These are phyloP conservation scores for Globodera ellingtonae DNA, from an alignment of 1,140 invertebrate species.

Conservation along the genomic window DNA sequence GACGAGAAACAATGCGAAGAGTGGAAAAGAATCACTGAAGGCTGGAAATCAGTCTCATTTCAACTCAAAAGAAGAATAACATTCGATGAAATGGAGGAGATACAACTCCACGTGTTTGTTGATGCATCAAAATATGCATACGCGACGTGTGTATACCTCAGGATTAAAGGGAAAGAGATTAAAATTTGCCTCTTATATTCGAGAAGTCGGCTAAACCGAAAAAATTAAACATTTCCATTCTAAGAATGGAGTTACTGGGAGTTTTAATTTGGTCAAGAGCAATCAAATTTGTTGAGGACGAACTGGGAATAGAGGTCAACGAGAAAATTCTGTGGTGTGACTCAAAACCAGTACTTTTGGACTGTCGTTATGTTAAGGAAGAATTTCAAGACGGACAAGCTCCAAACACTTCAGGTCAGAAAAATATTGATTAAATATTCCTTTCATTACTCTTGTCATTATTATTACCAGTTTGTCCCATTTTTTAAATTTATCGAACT, in stretches of 20 bases:
- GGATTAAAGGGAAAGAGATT: neutral
- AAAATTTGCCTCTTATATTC: neutral
- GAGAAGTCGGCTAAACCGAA: neutral
- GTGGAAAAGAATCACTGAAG: too few relatives aligned
- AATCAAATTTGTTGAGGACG: neutral
- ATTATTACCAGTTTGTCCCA: slow-evolving; percentile 17
- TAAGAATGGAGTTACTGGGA: too few relatives aligned
- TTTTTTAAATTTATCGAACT: neutral
- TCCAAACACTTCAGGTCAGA: too few relatives aligned
- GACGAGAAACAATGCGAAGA: too few relatives aligned
- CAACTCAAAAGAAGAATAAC: slow-evolving; percentile 6
- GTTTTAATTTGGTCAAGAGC: slow-evolving; percentile 12
- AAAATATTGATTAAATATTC: too few relatives aligned
- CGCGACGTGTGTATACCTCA: slow-evolving; percentile 10
- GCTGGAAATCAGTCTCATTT: neutral
- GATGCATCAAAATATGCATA: slow-evolving; percentile 14
- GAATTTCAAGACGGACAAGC: too few relatives aligned
- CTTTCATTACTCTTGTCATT: neutral
- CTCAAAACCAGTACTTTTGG: slow-evolving; percentile 10
- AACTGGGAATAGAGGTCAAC: slow-evolving; percentile 9
- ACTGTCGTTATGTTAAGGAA: too few relatives aligned
- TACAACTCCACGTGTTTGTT: neutral
- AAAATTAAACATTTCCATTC: too few relatives aligned
- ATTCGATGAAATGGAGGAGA: neutral
- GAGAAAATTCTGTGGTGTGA: slow-evolving; percentile 10